A percentile compares a stretch with the other conserved stretches of the same genome.
phyloP scores from a whole-genome alignment of 2,888 invertebrate genomes.

The Eupithecia subfuscata region DNA sequence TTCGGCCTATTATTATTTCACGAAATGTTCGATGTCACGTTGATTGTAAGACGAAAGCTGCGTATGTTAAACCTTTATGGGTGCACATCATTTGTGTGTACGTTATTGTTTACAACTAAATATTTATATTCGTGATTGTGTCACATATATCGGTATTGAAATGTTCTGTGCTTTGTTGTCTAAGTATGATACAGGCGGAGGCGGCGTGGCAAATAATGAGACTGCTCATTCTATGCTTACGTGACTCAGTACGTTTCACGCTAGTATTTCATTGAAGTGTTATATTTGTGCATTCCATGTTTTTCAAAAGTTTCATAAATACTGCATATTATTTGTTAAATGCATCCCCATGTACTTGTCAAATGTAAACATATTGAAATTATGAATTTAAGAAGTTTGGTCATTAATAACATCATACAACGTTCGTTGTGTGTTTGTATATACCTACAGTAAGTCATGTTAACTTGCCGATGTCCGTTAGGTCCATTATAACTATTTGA shows the following conservation, averaged over 20 bases:
- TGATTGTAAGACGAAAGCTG: neutral
- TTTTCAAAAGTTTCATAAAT: conserved; percentile 15
- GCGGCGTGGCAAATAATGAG: conserved; percentile 45
- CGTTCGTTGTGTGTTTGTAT: conserved; percentile 36
- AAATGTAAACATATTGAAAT: conserved; percentile 13
- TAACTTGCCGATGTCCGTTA: conserved; percentile 69
- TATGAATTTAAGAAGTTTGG: conserved; percentile 41
- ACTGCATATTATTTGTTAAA: neutral
- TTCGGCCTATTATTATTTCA: conserved; percentile 31
- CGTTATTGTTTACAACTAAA: neutral
- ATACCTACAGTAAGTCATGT: conserved; percentile 53
- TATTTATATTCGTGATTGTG: neutral
- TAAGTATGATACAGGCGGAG: conserved; percentile 24
- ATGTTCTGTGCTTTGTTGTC: conserved; percentile 37
- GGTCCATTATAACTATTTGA: conserved; percentile 67
- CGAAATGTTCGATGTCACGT: neutral
- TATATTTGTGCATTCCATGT: conserved; percentile 45
- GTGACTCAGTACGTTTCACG: conserved; percentile 34
- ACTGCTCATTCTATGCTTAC: conserved; percentile 42
- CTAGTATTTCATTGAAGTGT: conserved; percentile 27
- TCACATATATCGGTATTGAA: conserved; percentile 23
- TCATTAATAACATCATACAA: conserved; percentile 20
- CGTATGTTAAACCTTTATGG: neutral
- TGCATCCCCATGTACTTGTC: neutral
- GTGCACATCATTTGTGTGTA: neutral